phyloP scores from a whole-genome alignment of 92 coral and sea anemone genomes.

The Siderastrea siderea region DNA sequence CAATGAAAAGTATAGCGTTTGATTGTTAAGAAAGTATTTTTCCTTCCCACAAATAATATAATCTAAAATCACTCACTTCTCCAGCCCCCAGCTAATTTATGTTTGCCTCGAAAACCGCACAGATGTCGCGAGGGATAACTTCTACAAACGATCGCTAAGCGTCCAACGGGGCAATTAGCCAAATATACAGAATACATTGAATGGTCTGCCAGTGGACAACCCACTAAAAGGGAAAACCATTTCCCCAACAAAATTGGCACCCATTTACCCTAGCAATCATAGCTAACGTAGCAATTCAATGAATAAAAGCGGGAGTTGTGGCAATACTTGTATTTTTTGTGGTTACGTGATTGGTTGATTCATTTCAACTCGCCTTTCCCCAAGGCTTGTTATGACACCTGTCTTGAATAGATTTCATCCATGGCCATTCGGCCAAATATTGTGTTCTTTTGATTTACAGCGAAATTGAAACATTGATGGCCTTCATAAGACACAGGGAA shows the following conservation, averaged over 20 bases:
- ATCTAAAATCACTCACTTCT: background rate
- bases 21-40: background rate
- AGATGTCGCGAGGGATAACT: constrained; percentile 10
- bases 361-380: constrained; percentile 1
- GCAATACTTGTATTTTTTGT: background rate
- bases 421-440: background rate
- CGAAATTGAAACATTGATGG: background rate
- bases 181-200: constrained; percentile 15
- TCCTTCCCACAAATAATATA: background rate
- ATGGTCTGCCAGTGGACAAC: constrained; percentile 8
- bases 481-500: background rate
- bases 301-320: constrained; percentile 15
- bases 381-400: constrained; percentile 33
- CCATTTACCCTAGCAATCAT: constrained; percentile 5
- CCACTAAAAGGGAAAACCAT: constrained; percentile 19
- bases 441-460: constrained; percentile 17
- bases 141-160: constrained; percentile 30
- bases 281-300: constrained; percentile 6
- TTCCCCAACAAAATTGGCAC: constrained; percentile 26
- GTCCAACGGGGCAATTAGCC: constrained; percentile 41
- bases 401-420: background rate
- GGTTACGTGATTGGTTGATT: constrained; percentile 44
- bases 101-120: constrained; percentile 5
- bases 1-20: background rate
- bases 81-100: background rate